phyloP scores from a whole-genome alignment of 64 coral and sea anemone species.

The Stichodactyla helianthus region DNA sequence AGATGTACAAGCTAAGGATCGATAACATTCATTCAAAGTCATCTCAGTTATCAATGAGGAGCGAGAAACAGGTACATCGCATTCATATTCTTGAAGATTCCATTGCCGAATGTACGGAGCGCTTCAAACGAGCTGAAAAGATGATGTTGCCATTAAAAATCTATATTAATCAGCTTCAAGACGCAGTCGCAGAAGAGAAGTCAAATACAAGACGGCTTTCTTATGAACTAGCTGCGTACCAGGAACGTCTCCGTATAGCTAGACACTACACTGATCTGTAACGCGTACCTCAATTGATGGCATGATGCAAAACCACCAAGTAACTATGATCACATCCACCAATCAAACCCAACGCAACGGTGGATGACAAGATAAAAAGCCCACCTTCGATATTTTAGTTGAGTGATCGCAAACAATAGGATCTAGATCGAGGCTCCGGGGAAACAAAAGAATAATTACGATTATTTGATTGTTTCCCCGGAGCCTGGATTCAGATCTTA shows the following conservation, averaged over 20 bases:
- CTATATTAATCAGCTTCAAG: constrained; percentile 62
- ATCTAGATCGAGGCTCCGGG: too few relatives aligned
- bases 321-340: too few relatives aligned
- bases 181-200: constrained; percentile 45
- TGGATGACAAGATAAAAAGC: too few relatives aligned
- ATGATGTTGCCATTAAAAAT: constrained; percentile 64
- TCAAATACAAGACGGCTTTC: constrained; percentile 25
- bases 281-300: neutral
- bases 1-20: constrained; percentile 55
- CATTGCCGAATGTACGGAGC: constrained; percentile 39
- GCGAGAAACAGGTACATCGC: constrained; percentile 30
- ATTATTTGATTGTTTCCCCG: too few relatives aligned
- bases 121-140: constrained; percentile 51
- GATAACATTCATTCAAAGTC: constrained; percentile 18
- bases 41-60: constrained; percentile 12
- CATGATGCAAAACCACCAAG: neutral
- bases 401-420: too few relatives aligned
- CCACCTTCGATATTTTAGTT: too few relatives aligned
- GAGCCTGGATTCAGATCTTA: too few relatives aligned
- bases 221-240: constrained; percentile 38
- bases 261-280: neutral
- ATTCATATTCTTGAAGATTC: constrained; percentile 55
- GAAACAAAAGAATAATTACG: too few relatives aligned
- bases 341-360: too few relatives aligned
- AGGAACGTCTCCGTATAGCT: constrained; percentile 28